phyloP scores from a whole-genome alignment of 2,113 vertebrate genomes.

The Sialia sialis region DNA sequence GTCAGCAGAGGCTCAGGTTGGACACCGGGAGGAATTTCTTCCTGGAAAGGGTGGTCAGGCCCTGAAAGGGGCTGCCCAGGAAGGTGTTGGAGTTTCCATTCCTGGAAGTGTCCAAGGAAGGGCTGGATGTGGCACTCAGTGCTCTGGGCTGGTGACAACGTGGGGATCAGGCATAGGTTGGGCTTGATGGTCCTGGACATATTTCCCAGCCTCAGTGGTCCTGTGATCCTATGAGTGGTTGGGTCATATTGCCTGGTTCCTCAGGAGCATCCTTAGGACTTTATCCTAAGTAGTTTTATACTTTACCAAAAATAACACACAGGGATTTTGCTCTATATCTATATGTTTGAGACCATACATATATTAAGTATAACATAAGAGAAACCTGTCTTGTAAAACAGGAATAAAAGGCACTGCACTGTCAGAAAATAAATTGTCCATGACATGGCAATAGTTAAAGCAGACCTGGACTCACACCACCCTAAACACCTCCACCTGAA shows the following conservation, averaged over 20 bases:
- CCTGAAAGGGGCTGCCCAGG: background rate
- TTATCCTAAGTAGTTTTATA: background rate
- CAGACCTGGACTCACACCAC: background rate
- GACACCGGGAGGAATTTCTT: rapidly evolving
- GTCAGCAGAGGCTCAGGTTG: background rate
- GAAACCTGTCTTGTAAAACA: background rate
- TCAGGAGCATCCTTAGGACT: background rate
- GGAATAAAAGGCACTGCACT: background rate
- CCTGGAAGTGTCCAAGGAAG: background rate
- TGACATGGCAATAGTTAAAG: background rate
- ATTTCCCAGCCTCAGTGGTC: rapidly evolving
- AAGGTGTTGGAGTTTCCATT: background rate
- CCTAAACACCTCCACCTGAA: background rate
- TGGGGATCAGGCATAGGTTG: background rate
- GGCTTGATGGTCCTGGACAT: rapidly evolving
- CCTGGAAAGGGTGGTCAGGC: background rate
- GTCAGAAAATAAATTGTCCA: background rate
- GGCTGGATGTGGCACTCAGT: rapidly evolving
- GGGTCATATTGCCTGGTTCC: background rate
- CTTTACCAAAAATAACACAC: rapidly evolving
- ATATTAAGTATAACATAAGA: background rate
- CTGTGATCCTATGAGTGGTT: no score
- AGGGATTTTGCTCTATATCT: background rate
- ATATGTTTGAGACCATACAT: background rate
- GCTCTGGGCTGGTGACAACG: rapidly evolving